Percentiles rank a stretch among this genome's conserved stretches.
phyloP scores from a whole-genome alignment of 2,797 vertebrate species.

The Potorous gilbertii region DNA sequence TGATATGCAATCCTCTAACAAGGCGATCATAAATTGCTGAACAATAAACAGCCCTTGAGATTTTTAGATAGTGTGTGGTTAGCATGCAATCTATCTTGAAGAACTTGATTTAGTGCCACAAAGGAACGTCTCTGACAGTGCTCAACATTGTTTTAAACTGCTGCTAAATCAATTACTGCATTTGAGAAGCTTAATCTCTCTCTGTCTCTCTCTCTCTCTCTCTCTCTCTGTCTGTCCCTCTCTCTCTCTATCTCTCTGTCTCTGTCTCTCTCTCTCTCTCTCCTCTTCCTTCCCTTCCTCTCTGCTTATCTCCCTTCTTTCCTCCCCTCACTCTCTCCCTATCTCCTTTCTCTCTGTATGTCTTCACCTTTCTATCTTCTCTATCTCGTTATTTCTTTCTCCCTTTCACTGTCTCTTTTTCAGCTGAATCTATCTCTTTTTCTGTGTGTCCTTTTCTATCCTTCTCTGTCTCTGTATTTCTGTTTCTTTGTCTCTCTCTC shows the following conservation, averaged over 20 bases:
- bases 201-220: slow-evolving; percentile 51
- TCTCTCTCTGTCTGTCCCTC: not conserved
- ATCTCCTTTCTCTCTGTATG: not conserved
- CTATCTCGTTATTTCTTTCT: not conserved
- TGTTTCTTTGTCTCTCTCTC: not conserved
- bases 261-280: too few relatives aligned
- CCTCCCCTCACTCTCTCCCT: not conserved
- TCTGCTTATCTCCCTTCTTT: not conserved
- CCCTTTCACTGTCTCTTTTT: not conserved
- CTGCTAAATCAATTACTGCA: slow-evolving; percentile 86
- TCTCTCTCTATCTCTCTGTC: not conserved
- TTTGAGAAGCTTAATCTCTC: slow-evolving; percentile 68
- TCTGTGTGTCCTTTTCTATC: not conserved
- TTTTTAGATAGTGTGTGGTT: slow-evolving; percentile 83
- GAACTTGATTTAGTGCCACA: slow-evolving; percentile 84
- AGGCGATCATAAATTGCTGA: slow-evolving; percentile 84
- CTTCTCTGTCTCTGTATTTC: not conserved
- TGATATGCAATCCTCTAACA: slow-evolving; percentile 83
- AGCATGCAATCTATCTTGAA: slow-evolving; percentile 83
- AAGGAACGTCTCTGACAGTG: slow-evolving; percentile 81
- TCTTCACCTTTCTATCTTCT: not conserved
- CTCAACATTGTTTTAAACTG: slow-evolving; percentile 85
- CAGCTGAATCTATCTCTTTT: not conserved
- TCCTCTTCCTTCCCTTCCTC: not conserved
- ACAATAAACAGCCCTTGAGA: slow-evolving; percentile 85